Evolutionary conservation across 2,113 vertebrate species (phyloP), one percentile per base, ranked within the genome.

Genomic region (Rhombomys opimus): DNA sequence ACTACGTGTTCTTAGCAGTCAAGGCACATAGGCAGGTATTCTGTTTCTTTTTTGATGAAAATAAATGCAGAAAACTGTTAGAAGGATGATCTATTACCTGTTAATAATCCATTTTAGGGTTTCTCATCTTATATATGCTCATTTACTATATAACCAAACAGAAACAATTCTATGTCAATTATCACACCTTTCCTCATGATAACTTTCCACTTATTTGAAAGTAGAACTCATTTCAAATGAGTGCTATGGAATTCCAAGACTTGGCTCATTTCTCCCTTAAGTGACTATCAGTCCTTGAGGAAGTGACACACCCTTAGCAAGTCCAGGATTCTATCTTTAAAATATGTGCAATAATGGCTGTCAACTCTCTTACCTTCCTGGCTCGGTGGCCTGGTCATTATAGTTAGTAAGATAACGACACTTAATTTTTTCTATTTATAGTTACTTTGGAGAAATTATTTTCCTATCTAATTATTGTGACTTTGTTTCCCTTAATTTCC

Each of bases 331-430:
- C 94, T 87, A 89, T 97, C 93, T 97, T 95, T 91, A 78, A 96
- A 97, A 94, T 93, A 91, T 68, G 22, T 25, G 8, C 91, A 95
- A 94, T 97, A 89, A 89, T 92, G 90, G 63, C 25, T 78, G 0
- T 96, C 86, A 91, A 23, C 59, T 68, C 1, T 95, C 80, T 97
- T 95, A 96, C 93, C 75, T 95, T 78, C 73, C 91, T 89, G 30
- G 41, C 81, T 76, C 22, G 46, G 78, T 90, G 38, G 41, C 90
- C 76, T 25, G 59, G 75, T 87, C 94, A 85, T 95, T 96, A 87
- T 70, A 76, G 41, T 91, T 96, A 97, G 96, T 96, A 80, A 97
- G 93, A 94, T 97, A 96, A 98, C 95, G 50, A 57, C 23, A 87
- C n/a, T 97, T 46, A 46, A 38, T 86, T 90, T 95, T 68, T 92